Percentiles rank a stretch among this genome's conserved stretches.
Conservation (phyloP, 1,140 invertebrate genomes). For the Piezodorus guildinii region DNA sequence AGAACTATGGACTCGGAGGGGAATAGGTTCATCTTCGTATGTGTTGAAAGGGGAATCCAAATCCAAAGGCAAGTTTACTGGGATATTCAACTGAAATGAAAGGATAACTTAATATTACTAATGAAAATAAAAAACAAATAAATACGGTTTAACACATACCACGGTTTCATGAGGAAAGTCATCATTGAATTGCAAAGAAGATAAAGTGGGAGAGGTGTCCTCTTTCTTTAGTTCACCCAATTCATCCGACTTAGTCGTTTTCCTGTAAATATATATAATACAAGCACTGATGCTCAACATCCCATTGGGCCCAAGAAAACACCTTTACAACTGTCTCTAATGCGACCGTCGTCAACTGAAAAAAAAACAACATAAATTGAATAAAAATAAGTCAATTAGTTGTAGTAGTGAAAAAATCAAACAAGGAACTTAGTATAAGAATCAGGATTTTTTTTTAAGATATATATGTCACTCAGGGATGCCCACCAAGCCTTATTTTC, state of each 20-base stretch:
- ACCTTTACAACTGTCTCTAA: constrained; percentile 45
- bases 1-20: constrained; percentile 64
- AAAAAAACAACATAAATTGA: too few relatives aligned
- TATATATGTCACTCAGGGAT: too few relatives aligned
- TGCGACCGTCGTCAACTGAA: constrained; percentile 35
- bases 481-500: too few relatives aligned
- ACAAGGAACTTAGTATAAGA: too few relatives aligned
- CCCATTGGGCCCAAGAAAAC: constrained; percentile 75
- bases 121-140: too few relatives aligned
- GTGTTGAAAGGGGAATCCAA: constrained; percentile 39
- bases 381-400: too few relatives aligned
- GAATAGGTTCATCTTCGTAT: constrained; percentile 67
- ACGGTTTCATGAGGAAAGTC: constrained; percentile 74
- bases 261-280: constrained; percentile 68
- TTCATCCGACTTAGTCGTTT: constrained; percentile 50
- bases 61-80: constrained; percentile 57
- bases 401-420: too few relatives aligned
- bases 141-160: constrained; percentile 42
- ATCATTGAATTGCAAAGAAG: constrained; percentile 71
- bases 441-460: too few relatives aligned
- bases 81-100: constrained; percentile 59
- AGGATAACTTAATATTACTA: too few relatives aligned
- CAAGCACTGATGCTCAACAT: constrained; percentile 58
- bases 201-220: constrained; percentile 47
- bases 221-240: constrained; percentile 40